Percentiles rank a stretch among this genome's conserved stretches.
Evolutionary conservation across 2,888 invertebrate genomes (phyloP).

Genomic region (Antitype chi): DNA sequence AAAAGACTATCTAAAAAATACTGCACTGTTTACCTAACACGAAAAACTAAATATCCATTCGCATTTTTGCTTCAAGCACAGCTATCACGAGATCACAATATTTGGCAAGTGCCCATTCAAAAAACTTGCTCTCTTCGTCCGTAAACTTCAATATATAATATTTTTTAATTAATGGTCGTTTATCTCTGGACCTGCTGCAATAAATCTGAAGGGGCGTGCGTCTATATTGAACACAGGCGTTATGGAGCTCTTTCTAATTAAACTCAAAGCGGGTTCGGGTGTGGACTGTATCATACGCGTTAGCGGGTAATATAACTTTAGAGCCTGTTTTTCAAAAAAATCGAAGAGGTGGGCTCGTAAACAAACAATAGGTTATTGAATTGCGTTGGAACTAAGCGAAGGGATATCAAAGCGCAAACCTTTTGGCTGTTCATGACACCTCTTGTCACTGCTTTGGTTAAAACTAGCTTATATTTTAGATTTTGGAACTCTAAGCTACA

Average conservation of each 20-base stretch:
- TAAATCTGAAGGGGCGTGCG: conserved; percentile 89
- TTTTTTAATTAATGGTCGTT: conserved; percentile 90
- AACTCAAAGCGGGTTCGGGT: conserved; percentile 78
- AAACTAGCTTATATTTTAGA: neutral
- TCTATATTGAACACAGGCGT: conserved; percentile 86
- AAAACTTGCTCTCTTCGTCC: conserved; percentile 45
- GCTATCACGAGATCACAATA: conserved; percentile 57
- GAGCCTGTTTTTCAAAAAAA: neutral
- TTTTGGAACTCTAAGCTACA: neutral
- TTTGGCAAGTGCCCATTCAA: conserved; percentile 61
- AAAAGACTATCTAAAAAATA: conserved; percentile 1
- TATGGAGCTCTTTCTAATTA: conserved; percentile 90
- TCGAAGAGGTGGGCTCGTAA: fast-evolving
- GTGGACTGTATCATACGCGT: conserved; percentile 53
- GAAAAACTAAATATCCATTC: conserved; percentile 1
- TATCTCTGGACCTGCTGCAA: conserved; percentile 86
- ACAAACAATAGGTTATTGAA: neutral
- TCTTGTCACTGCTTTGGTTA: neutral
- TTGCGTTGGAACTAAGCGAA: neutral
- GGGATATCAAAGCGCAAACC: neutral
- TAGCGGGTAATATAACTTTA: conserved; percentile 7
- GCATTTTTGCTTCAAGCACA: conserved; percentile 27
- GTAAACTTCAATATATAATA: conserved; percentile 79
- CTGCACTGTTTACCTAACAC: conserved; percentile 32
- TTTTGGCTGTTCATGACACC: neutral